These are phyloP conservation scores for Coenonympha glycerion DNA, from an alignment of 2,888 invertebrate genomes.

Conservation along the genomic window DNA sequence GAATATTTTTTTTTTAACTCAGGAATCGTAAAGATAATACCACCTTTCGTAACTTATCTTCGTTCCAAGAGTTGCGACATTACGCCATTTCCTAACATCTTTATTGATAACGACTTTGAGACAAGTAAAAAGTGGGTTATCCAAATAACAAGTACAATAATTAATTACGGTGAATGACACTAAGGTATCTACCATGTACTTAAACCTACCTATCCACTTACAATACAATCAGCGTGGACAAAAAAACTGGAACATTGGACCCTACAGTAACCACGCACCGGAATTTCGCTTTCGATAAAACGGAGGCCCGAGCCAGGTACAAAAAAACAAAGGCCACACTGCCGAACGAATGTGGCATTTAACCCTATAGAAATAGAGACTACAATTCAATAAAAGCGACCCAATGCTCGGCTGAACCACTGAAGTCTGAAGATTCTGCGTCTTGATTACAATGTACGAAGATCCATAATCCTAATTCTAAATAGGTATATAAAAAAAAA, in stretches of 20 bases:
- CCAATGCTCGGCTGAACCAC: too few species aligned
- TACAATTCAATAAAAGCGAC: too few species aligned
- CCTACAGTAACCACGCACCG: constrained; percentile 12
- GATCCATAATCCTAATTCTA: too few species aligned
- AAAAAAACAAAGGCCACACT: not conserved
- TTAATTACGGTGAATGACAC: not conserved
- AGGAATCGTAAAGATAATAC: too few species aligned
- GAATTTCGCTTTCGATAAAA: constrained; percentile 24
- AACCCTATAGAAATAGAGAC: not conserved
- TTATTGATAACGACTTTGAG: too few species aligned
- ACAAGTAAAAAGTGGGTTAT: not conserved
- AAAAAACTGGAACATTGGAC: constrained; percentile 17
- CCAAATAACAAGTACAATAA: not conserved
- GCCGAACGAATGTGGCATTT: not conserved
- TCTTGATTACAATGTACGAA: too few species aligned
- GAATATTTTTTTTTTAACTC: too few species aligned
- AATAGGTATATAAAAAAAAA: too few species aligned
- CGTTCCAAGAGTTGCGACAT: too few species aligned
- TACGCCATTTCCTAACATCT: too few species aligned
- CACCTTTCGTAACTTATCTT: too few species aligned
- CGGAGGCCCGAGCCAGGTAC: constrained; percentile 9
- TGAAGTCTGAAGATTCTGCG: too few species aligned
- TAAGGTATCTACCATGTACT: not conserved
- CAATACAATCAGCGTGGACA: not conserved
- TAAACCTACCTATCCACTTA: not conserved